Base-by-base conservation (phyloP, 2,888 invertebrate genomes). In the Eurytoma californica region DNA sequence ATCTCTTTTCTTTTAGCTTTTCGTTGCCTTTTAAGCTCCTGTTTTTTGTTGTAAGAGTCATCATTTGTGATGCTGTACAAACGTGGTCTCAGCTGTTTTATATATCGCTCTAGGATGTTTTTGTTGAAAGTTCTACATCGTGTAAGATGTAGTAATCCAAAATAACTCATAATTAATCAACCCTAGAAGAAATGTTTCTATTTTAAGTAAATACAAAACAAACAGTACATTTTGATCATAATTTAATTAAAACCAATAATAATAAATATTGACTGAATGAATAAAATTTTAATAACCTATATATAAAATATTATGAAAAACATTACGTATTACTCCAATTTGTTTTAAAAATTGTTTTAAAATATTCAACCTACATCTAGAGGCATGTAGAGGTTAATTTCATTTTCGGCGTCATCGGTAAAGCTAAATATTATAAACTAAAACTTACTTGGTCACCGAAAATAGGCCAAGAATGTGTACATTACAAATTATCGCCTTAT, bases 121-220 rank as follows among this genome's bases (percentile, higher is more conserved):
- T 80, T 87, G 51, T 85, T 86, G 12, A 83, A 63, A 16, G 77
- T 70, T 82, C 80, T 79, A 9, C 83, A 83, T 49, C 82, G 83
- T 63, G 82, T 83, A 24, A 84, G 82, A 16, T 82, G 84, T 30
- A 84, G 73, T 75, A 87, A 67, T 28, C 83, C 67, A 66, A 83
- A 84, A 58, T 82, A 86, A 79, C 82, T 88, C 88, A 88, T 88
- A 80, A 82, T 85, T 82, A 76, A 69, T 77, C 58, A 55, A 72
- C 77, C 77, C 84, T 85, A 72, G 30, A 77, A 80, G 18, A 65
- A 49, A 18, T 12, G 58, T 49, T 39, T 39, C 39, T 39, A 39
- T 39, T 9, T 9, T 39, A 9, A 39, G 1, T 9, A 1, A 39
- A 9, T 39, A 9, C 9, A 39, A 39, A 24, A 39, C 3, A 39